These are phyloP conservation scores for Tortrix viridana DNA, from an alignment of 2,888 invertebrate species.

Conservation along the genomic window DNA sequence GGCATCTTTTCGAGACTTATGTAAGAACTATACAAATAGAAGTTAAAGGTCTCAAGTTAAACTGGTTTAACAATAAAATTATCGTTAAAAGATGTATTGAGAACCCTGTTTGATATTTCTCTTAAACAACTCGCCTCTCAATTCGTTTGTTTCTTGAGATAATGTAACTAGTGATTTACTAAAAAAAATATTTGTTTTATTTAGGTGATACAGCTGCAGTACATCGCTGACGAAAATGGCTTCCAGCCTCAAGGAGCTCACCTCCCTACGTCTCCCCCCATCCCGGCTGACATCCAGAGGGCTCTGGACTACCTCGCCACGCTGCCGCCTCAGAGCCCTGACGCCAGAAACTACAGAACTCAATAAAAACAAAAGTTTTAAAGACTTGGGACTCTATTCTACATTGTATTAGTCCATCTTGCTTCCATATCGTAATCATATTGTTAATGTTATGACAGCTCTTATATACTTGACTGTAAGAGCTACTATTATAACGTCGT, in stretches of 20 bases:
- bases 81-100: neutral
- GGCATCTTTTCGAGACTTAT: conserved; percentile 26
- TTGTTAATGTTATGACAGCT: too few relatives aligned
- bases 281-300: conserved; percentile 87
- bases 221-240: conserved; percentile 89
- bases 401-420: too few relatives aligned
- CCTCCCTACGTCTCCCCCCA: conserved; percentile 87
- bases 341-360: conserved; percentile 53
- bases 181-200: conserved; percentile 29
- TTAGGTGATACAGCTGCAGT: conserved; percentile 85
- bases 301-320: conserved; percentile 87
- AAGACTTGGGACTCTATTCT: too few relatives aligned
- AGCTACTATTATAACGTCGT: too few relatives aligned
- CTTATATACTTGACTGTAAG: too few relatives aligned
- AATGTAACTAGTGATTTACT: neutral
- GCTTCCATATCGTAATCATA: too few relatives aligned
- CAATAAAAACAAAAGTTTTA: conserved; percentile 36
- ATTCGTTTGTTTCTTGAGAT: neutral
- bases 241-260: conserved; percentile 87
- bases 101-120: neutral
- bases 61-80: conserved; percentile 10
- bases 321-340: conserved; percentile 78
- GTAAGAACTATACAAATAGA: conserved; percentile 12
- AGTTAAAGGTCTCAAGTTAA: conserved; percentile 2
- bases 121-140: neutral